phyloP scores from a whole-genome alignment of 2,113 vertebrate species.

The Ptyas mucosa region DNA sequence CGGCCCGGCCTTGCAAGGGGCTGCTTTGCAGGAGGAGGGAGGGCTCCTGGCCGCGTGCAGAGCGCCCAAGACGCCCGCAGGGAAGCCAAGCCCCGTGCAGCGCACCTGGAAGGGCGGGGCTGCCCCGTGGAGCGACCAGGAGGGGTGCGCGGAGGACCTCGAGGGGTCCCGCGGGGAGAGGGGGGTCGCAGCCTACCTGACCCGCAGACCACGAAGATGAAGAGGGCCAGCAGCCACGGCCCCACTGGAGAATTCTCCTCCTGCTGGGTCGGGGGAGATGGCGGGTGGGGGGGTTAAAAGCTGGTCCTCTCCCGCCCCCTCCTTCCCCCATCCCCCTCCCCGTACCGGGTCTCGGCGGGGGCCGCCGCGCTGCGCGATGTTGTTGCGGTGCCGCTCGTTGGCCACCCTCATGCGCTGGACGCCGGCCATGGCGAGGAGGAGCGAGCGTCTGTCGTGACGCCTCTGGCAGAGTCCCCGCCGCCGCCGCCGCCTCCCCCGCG shows the following conservation, averaged over 20 bases:
- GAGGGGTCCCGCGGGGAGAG: neutral
- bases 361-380: constrained; percentile 77
- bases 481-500: neutral
- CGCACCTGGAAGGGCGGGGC: neutral
- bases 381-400: constrained; percentile 80
- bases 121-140: neutral
- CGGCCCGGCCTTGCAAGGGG: too few relatives aligned
- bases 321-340: neutral
- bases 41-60: too few relatives aligned
- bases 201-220: constrained; percentile 76
- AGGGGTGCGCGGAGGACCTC: neutral
- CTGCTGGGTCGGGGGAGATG: constrained; percentile 50
- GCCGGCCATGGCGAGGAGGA: constrained; percentile 65
- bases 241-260: constrained; percentile 74
- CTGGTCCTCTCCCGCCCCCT: neutral
- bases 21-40: neutral
- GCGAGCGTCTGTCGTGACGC: neutral
- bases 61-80: too few relatives aligned
- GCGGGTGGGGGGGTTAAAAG: neutral
- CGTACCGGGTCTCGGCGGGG: constrained; percentile 75
- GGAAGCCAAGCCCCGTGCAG: too few relatives aligned
- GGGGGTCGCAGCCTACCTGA: constrained; percentile 56
- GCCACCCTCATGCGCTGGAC: constrained; percentile 80
- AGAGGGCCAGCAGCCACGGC: constrained; percentile 73
- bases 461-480: neutral